A percentile compares a stretch with the other conserved stretches of the same genome.
Conservation (phyloP, 2,113 vertebrate species). For the Catagonus wagneri region DNA sequence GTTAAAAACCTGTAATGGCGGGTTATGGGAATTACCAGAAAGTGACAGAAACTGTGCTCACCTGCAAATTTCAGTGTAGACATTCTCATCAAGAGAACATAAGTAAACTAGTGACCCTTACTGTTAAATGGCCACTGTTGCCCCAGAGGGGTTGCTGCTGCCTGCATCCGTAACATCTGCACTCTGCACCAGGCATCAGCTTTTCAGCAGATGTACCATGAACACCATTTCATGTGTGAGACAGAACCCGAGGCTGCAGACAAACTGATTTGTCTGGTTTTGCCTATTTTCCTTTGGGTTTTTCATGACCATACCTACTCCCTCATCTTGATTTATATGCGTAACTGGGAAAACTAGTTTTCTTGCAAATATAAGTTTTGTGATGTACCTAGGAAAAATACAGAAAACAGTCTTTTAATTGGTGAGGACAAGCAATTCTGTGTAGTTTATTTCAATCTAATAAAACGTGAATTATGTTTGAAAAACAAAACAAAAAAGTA, state of each 20-base stretch:
- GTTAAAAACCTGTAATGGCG: neutral
- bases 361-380: slow-evolving; percentile 58
- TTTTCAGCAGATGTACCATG: slow-evolving; percentile 56
- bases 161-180: neutral
- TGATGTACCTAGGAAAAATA: slow-evolving; percentile 72
- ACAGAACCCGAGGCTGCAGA: neutral
- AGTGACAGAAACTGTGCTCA: neutral
- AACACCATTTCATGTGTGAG: neutral
- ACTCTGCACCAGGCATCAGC: neutral
- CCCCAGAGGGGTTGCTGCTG: slow-evolving; percentile 32
- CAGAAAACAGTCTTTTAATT: slow-evolving; percentile 76
- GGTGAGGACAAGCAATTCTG: slow-evolving; percentile 76
- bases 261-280: neutral
- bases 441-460: slow-evolving; percentile 82
- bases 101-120: neutral
- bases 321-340: slow-evolving; percentile 34
- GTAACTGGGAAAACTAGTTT: slow-evolving; percentile 32
- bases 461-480: slow-evolving; percentile 86
- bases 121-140: neutral
- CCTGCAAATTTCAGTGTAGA: neutral
- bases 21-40: slow-evolving; percentile 61
- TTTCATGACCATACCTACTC: neutral
- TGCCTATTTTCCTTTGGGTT: neutral
- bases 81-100: neutral
- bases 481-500: neutral